Percentiles rank a stretch among this genome's conserved stretches.
Evolutionary conservation across 2,113 vertebrate genomes (phyloP).

Genomic region (Erpornis zantholeuca): DNA sequence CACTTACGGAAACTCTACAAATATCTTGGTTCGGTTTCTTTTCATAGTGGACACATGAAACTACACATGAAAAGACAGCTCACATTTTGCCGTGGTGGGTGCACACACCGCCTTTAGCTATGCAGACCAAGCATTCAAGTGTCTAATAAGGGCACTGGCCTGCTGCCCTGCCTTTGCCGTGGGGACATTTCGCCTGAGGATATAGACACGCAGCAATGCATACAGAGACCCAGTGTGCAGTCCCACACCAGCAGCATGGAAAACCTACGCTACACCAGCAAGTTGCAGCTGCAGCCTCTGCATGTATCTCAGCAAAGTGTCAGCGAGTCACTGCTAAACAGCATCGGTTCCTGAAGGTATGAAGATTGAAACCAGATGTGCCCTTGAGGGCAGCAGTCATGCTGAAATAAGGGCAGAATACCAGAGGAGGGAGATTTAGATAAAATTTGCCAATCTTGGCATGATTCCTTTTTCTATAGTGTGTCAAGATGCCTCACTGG

Average conservation of each 20-base stretch:
- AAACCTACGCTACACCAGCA: not conserved
- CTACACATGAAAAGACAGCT: not conserved
- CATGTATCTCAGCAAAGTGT: not conserved
- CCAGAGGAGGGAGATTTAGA: not conserved
- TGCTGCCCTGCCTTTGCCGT: conserved; percentile 32
- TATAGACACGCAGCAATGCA: not conserved
- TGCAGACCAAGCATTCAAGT: not conserved
- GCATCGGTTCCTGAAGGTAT: not conserved
- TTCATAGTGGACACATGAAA: not conserved
- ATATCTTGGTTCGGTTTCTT: not conserved
- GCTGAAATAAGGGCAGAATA: not conserved
- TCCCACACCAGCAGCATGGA: not conserved
- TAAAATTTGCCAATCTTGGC: not conserved
- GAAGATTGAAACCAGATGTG: not conserved
- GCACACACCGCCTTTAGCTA: not conserved
- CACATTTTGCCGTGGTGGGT: not conserved
- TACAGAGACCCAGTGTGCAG: not conserved
- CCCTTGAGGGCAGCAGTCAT: not conserved
- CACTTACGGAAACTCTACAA: not conserved
- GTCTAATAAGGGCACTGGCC: not conserved
- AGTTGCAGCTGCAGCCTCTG: not conserved
- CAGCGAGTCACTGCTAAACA: not conserved
- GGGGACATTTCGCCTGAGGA: conserved; percentile 5
- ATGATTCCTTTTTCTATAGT: rapidly evolving
- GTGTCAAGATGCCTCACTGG: not conserved